Conservation (phyloP, 1,140 invertebrate genomes). For the Steinernema feltiae region DNA sequence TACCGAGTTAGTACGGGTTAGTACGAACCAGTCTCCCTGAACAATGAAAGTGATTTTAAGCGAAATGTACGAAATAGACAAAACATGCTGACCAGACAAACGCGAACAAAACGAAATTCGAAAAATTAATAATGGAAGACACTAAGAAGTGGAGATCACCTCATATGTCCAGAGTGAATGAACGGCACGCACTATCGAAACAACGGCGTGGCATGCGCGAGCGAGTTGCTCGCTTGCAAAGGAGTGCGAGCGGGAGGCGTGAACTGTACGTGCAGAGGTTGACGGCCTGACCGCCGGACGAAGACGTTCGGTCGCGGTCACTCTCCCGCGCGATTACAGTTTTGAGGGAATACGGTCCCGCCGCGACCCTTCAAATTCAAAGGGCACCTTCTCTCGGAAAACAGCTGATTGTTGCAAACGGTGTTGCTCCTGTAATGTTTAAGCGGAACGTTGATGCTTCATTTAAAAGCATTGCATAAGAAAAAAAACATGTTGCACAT, state of each 20-base stretch:
- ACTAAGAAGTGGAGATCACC: too few species aligned
- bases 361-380: background rate
- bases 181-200: too few species aligned
- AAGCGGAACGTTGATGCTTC: background rate
- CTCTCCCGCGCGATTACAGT: background rate
- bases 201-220: background rate
- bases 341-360: background rate
- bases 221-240: background rate
- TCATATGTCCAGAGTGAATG: too few species aligned
- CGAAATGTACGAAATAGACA: background rate
- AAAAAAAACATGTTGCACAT: too few species aligned
- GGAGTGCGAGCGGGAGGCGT: background rate
- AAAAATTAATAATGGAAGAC: background rate
- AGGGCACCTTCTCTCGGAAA: background rate
- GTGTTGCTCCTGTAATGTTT: too few species aligned
- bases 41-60: background rate
- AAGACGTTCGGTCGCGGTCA: background rate
- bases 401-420: constrained; percentile 6
- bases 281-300: background rate
- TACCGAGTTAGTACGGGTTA: background rate
- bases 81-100: background rate
- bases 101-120: background rate
- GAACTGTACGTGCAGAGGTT: background rate
- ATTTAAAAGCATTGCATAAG: background rate
- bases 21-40: background rate